Evolutionary conservation across 2,888 invertebrate genomes (phyloP).

Genomic region (Prenolepis imparis): DNA sequence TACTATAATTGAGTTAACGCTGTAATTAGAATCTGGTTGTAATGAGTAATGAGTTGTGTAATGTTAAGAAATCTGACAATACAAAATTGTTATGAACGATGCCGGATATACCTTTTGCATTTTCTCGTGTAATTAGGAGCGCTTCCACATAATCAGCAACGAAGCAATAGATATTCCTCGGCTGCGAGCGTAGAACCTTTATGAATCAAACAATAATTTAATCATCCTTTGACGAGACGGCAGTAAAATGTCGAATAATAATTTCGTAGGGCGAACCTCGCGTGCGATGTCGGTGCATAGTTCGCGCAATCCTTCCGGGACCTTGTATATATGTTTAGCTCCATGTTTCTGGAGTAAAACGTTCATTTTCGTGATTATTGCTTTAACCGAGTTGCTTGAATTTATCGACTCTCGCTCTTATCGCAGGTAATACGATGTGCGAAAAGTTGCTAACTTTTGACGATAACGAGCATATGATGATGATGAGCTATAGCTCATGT

Average conservation of each 20-base stretch:
- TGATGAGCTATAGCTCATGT: conserved; percentile 33
- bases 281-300: conserved; percentile 91
- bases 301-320: conserved; percentile 91
- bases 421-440: conserved; percentile 36
- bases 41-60: conserved; percentile 3
- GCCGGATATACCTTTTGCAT: conserved; percentile 83
- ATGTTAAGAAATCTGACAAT: background rate
- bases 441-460: conserved; percentile 46
- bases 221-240: conserved; percentile 37
- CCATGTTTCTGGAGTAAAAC: conserved; percentile 81
- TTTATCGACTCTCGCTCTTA: conserved; percentile 49
- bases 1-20: conserved; percentile 24
- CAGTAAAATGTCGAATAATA: conserved; percentile 32
- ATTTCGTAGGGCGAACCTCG: conserved; percentile 87
- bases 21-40: conserved; percentile 14
- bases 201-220: conserved; percentile 43
- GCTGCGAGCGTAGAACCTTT: conserved; percentile 90
- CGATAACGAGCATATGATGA: conserved; percentile 37
- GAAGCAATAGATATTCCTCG: conserved; percentile 89
- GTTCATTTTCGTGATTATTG: conserved; percentile 65
- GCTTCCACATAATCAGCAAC: conserved; percentile 91
- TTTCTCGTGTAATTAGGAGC: conserved; percentile 89
- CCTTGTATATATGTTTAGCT: conserved; percentile 86
- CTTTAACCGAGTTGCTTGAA: conserved; percentile 46
- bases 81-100: background rate